These are phyloP conservation scores for Chrysotoxum bicinctum DNA, from an alignment of 2,888 invertebrate species.

Conservation along the genomic window DNA sequence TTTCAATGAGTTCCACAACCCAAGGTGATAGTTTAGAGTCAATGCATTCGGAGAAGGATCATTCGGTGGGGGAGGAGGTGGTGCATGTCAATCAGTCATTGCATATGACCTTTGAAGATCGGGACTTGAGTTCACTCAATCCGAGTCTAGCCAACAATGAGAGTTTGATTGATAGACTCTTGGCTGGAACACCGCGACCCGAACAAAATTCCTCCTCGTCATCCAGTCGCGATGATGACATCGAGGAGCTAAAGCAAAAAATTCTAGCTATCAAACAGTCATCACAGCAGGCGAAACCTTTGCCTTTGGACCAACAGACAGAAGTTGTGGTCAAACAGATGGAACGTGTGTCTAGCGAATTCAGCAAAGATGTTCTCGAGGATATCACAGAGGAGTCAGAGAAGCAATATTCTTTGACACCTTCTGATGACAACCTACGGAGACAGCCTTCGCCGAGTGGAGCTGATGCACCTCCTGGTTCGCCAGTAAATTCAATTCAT, in stretches of 20 bases:
- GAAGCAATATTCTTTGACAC: slow-evolving; percentile 62
- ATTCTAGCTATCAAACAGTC: slow-evolving; percentile 77
- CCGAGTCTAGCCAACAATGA: slow-evolving; percentile 75
- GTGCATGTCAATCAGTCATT: slow-evolving; percentile 78
- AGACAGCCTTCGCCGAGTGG: slow-evolving; percentile 23
- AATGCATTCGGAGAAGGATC: slow-evolving; percentile 77
- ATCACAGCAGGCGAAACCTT: slow-evolving; percentile 41
- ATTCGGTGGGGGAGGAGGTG: slow-evolving; percentile 79
- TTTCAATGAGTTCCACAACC: slow-evolving; percentile 31
- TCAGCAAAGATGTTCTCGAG: slow-evolving; percentile 80
- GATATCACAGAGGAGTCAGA: slow-evolving; percentile 82
- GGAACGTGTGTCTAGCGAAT: slow-evolving; percentile 80
- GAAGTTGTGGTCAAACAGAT: slow-evolving; percentile 77
- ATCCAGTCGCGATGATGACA: slow-evolving; percentile 76
- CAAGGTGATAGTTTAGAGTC: slow-evolving; percentile 46
- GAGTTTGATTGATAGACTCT: slow-evolving; percentile 74
- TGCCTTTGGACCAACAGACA: slow-evolving; percentile 63
- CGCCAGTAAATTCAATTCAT: slow-evolving; percentile 46
- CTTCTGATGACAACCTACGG: slow-evolving; percentile 44
- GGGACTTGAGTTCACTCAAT: slow-evolving; percentile 74
- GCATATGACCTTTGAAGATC: slow-evolving; percentile 78
- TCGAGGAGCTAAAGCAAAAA: slow-evolving; percentile 78
- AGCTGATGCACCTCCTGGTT: slow-evolving; percentile 43
- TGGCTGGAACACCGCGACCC: slow-evolving; percentile 69
- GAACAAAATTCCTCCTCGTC: slow-evolving; percentile 36